Evolutionary conservation across 1,140 invertebrate genomes (phyloP), one percentile per base, ranked within the genome.

Genomic region (Venustaconcha ellipsiformis): DNA sequence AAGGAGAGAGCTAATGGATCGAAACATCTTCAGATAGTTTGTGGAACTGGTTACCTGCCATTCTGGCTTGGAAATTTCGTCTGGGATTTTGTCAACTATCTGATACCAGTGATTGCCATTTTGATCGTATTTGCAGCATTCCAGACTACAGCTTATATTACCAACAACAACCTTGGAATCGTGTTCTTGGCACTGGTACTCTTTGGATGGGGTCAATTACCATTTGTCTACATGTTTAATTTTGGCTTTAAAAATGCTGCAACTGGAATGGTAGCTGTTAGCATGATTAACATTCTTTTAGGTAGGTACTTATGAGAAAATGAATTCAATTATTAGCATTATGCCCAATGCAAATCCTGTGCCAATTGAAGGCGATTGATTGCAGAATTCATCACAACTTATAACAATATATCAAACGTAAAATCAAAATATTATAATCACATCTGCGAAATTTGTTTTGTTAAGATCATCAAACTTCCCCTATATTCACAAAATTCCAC

Each of bases 1-100:
- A 91, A 93, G 80, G 93, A 94, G 79, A 81, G 92, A 67, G 86
- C 73, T 88, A 92, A 80, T 17, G 75, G 78, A 12, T 63, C 78
- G 12, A 81, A 82, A 57, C 81, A 83, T 55, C 56, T 82, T 4
- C 82, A 86, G 77, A 78, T 76, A 13, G 78, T 83, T 18, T 82
- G 83, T 65, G 83, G 83, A 11, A 78, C 80, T 4, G 66, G 74
- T 14, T 64, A 73, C 2, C 64, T 70, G 26, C 75, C 69, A 18
- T 86, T 78, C 65, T 86, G 84, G 84, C 56, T 78, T 37, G 65
- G 78, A 13, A 82, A 78, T 58, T 78, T 83, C 26, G 57, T 70
- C 18, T 83, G 82, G 82, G 84, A 85, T 74, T 75, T 80, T 15
- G 67, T 83, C 48, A 83, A 83, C 62, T 85, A 81, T 70, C 48